phyloP scores from a whole-genome alignment of 2,888 invertebrate genomes.

The Tetanocera ferruginea region DNA sequence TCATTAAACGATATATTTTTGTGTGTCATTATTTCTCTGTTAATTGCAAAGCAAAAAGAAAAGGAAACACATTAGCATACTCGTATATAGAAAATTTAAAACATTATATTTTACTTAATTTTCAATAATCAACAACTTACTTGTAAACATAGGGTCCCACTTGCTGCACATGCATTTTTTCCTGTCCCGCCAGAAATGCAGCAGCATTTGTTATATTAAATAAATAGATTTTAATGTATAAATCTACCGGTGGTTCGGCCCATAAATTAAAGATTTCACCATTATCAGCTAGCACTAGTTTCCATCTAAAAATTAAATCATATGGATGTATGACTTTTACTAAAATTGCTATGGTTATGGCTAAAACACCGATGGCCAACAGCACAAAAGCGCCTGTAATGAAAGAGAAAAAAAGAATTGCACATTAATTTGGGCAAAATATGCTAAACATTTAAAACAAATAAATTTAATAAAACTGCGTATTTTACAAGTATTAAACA shows the following conservation, averaged over 20 bases:
- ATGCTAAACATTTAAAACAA: background rate
- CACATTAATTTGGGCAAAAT: too few species aligned
- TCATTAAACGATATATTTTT: constrained; percentile 79
- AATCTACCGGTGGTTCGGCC: constrained; percentile 83
- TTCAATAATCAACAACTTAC: constrained; percentile 72
- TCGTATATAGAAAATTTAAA: background rate
- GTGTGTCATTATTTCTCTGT: constrained; percentile 81
- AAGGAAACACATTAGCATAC: background rate
- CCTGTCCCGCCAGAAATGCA: constrained; percentile 80
- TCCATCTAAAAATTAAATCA: constrained; percentile 81
- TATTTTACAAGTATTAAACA: too few species aligned
- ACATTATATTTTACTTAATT: background rate
- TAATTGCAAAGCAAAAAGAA: constrained; percentile 46
- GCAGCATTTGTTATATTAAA: constrained; percentile 89
- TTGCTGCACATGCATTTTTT: constrained; percentile 80
- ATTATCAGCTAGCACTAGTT: constrained; percentile 79
- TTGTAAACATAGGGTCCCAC: constrained; percentile 91
- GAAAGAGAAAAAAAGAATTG: constrained; percentile 15
- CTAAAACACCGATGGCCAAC: constrained; percentile 78
- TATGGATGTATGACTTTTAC: constrained; percentile 80
- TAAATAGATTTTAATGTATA: constrained; percentile 82
- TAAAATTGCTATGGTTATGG: constrained; percentile 77
- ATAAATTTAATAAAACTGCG: background rate
- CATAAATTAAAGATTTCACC: constrained; percentile 89
- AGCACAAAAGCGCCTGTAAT: constrained; percentile 80